Conservation (phyloP, 2,888 invertebrate genomes). For the Sabatieria punctata region DNA sequence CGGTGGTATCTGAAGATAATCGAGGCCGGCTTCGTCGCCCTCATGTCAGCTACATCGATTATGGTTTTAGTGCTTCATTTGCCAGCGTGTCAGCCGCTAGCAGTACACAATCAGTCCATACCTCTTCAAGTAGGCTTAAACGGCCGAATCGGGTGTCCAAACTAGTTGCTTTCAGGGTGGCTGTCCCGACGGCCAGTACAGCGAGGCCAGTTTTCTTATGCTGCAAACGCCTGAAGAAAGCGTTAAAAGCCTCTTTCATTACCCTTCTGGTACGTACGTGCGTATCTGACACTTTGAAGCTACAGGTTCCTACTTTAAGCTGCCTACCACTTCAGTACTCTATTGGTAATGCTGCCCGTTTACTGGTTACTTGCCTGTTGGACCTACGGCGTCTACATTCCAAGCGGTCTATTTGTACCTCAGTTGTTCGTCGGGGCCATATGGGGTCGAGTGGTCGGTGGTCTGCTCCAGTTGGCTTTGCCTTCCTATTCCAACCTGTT, state of each 20-base stretch:
- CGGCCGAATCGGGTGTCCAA: no score
- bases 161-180: conserved; percentile 58
- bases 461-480: conserved; percentile 24
- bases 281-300: no score
- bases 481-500: conserved; percentile 30
- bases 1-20: conserved; percentile 21
- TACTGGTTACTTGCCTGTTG: conserved; percentile 71
- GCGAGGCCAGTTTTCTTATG: conserved; percentile 73
- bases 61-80: conserved; percentile 68
- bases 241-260: conserved; percentile 76
- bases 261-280: conserved; percentile 35
- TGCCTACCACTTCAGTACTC: conserved; percentile 56
- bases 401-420: conserved; percentile 86
- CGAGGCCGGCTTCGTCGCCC: conserved; percentile 64
- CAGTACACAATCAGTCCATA: no score
- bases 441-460: conserved; percentile 75
- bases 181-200: conserved; percentile 76
- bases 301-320: conserved; percentile 35
- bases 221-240: conserved; percentile 90
- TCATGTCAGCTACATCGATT: conserved; percentile 60
- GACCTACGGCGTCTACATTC: conserved; percentile 82
- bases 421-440: conserved; percentile 76
- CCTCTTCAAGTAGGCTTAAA: no score
- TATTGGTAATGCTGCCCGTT: conserved; percentile 55
- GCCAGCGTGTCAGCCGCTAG: conserved; percentile 72